phyloP scores from a whole-genome alignment of 2,113 vertebrate species.

The Trogon melanurus region DNA sequence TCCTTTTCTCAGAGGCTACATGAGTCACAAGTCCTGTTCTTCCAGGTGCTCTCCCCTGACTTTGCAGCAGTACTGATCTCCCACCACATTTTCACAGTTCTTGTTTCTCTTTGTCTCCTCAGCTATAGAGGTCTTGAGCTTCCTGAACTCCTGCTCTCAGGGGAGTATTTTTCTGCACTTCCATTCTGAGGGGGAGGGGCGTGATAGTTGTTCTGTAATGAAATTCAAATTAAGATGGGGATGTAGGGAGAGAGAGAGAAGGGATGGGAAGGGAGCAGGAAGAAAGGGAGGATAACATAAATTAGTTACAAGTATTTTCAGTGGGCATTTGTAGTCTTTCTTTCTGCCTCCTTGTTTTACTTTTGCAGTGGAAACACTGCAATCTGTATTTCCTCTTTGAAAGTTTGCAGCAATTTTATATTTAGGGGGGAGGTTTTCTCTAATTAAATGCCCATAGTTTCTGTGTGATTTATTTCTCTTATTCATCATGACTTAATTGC shows the following conservation, averaged over 20 bases:
- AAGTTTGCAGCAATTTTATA: not conserved
- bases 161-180: not conserved
- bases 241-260: not conserved
- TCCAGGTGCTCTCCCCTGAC: not conserved
- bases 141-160: not conserved
- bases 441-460: slow-evolving; percentile 1
- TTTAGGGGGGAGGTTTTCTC: not conserved
- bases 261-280: not conserved
- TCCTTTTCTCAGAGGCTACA: not conserved
- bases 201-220: not conserved
- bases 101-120: not conserved
- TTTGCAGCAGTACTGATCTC: not conserved
- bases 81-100: not conserved
- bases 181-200: not conserved
- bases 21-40: not conserved
- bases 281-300: not conserved
- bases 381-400: not conserved
- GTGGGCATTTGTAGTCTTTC: not conserved
- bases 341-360: not conserved
- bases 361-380: not conserved
- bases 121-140: not conserved
- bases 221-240: not conserved
- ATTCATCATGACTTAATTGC: slow-evolving; percentile 21
- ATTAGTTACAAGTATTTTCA: not conserved
- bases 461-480: slow-evolving; percentile 22